phyloP scores from a whole-genome alignment of 2,113 vertebrate genomes.

The Tor tambroides region DNA sequence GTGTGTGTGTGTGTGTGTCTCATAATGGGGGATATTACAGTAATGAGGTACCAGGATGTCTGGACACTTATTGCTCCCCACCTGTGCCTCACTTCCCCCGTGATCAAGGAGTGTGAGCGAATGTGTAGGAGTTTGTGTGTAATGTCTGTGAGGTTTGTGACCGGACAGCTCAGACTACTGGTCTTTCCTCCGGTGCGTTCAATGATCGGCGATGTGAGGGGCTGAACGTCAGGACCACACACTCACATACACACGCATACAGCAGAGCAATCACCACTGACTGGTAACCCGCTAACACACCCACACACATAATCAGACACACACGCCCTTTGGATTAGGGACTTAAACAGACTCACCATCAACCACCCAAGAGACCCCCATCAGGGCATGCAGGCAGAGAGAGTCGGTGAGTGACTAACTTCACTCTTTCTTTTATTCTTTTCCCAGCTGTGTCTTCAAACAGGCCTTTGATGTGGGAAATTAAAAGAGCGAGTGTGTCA shows the following conservation, averaged over 20 bases:
- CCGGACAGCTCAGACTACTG: constrained; percentile 71
- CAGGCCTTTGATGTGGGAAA: constrained; percentile 81
- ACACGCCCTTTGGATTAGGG: constrained; percentile 63
- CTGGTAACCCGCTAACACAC: constrained; percentile 42
- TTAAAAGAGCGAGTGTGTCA: constrained; percentile 81
- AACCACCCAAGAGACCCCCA: constrained; percentile 81
- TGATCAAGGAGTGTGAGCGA: constrained; percentile 47
- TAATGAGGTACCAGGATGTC: constrained; percentile 63
- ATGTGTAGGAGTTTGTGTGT: constrained; percentile 48
- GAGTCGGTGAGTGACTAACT: constrained; percentile 82
- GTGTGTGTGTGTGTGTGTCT: constrained; percentile 66
- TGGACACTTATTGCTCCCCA: constrained; percentile 60
- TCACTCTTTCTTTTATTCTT: constrained; percentile 84
- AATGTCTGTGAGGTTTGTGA: constrained; percentile 76
- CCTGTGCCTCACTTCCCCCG: constrained; percentile 57
- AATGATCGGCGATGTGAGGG: constrained; percentile 76
- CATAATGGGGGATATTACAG: constrained; percentile 55
- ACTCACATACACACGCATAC: constrained; percentile 67
- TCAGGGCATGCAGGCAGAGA: constrained; percentile 69
- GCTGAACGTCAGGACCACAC: constrained; percentile 77
- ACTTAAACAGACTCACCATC: constrained; percentile 60
- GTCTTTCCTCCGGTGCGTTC: constrained; percentile 72
- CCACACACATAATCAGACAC: constrained; percentile 73
- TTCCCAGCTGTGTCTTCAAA: constrained; percentile 86
- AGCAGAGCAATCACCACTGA: constrained; percentile 19